phyloP scores from a whole-genome alignment of 2,797 vertebrate genomes.

The Danio tinwini region DNA sequence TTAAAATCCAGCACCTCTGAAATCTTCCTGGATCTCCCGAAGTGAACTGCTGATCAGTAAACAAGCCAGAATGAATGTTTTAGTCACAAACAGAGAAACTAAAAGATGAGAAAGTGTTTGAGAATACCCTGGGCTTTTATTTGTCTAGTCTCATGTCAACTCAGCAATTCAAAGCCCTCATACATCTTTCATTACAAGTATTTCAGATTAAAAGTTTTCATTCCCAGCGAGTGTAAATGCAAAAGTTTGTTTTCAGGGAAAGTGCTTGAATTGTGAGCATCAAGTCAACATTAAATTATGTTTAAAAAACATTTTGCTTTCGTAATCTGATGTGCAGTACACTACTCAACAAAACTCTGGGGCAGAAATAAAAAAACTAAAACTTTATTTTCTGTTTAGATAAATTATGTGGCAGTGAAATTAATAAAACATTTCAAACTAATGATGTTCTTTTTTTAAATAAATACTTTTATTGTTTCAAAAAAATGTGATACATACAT shows the following conservation, averaged over 20 bases:
- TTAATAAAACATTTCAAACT: too few relatives aligned
- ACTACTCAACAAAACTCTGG: neutral
- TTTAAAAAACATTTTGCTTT: neutral
- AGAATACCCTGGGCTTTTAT: slow-evolving; percentile 26
- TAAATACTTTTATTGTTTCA: too few relatives aligned
- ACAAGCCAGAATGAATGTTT: slow-evolving; percentile 30
- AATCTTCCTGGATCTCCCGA: slow-evolving; percentile 10
- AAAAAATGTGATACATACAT: too few relatives aligned
- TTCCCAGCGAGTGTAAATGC: neutral
- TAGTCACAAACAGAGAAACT: slow-evolving; percentile 32
- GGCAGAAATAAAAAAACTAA: neutral
- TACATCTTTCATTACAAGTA: slow-evolving; percentile 35
- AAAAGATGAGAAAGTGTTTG: slow-evolving; percentile 13
- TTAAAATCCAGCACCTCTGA: slow-evolving; percentile 43
- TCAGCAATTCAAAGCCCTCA: slow-evolving; percentile 29
- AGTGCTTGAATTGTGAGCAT: neutral
- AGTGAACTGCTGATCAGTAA: slow-evolving; percentile 30
- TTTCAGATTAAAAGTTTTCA: slow-evolving; percentile 6
- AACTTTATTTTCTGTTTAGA: too few relatives aligned
- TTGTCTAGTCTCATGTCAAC: slow-evolving; percentile 24
- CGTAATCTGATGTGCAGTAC: neutral
- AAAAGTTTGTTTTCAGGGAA: neutral
- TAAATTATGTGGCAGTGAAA: too few relatives aligned
- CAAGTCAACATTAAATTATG: neutral
- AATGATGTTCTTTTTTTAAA: too few relatives aligned